A percentile compares a stretch with the other conserved stretches of the same genome.
Evolutionary conservation across 2,113 vertebrate genomes (phyloP).

Genomic region (Oryzias celebensis): DNA sequence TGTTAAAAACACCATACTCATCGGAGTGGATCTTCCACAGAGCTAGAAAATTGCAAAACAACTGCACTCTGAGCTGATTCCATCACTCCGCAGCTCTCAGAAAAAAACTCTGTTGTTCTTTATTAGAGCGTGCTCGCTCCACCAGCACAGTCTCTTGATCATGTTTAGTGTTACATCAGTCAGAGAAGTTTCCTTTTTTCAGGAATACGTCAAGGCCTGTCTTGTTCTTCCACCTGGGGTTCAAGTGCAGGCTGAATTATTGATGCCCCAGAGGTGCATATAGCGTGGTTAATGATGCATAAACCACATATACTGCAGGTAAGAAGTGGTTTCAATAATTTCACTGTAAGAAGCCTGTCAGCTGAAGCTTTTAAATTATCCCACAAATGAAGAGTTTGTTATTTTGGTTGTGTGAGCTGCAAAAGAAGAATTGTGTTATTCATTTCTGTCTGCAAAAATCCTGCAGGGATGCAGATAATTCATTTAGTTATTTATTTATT

Average conservation of each 20-base stretch:
- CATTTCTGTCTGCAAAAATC: constrained; percentile 28
- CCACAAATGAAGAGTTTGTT: neutral
- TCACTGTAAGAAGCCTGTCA: neutral
- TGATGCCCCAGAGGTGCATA: constrained; percentile 58
- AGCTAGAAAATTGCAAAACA: constrained; percentile 17
- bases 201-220: constrained; percentile 53
- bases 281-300: constrained; percentile 56
- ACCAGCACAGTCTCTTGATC: constrained; percentile 52
- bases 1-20: no score
- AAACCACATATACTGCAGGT: constrained; percentile 24
- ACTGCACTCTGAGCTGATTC: constrained; percentile 27
- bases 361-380: constrained; percentile 9
- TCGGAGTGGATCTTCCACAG: neutral
- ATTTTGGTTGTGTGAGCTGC: constrained; percentile 5
- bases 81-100: constrained; percentile 27
- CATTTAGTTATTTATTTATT: constrained; percentile 15
- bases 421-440: constrained; percentile 17
- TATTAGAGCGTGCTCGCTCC: constrained; percentile 42
- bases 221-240: constrained; percentile 55
- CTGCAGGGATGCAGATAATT: constrained; percentile 49
- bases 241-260: constrained; percentile 65
- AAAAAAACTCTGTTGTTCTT: constrained; percentile 53
- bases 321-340: constrained; percentile 22
- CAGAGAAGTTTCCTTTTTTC: constrained; percentile 42
- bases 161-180: constrained; percentile 58